Conservation (phyloP, 2,888 invertebrate genomes). For the Anodontia alba region DNA sequence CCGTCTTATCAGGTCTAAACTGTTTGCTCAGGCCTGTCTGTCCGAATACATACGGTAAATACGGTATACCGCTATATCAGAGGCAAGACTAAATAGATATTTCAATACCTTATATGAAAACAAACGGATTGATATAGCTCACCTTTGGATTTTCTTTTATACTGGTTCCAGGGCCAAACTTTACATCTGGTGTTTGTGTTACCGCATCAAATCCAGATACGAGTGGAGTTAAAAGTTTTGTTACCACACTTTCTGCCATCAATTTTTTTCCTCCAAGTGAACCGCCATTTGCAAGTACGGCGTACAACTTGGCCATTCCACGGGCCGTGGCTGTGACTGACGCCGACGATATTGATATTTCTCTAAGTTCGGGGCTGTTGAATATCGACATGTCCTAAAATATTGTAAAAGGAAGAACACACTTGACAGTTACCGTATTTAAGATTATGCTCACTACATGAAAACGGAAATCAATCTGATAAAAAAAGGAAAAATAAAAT, state of each 20-base stretch:
- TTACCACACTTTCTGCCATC: constrained; percentile 36
- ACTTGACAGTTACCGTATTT: too few species aligned
- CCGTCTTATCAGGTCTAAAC: too few species aligned
- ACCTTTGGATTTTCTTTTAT: constrained; percentile 33
- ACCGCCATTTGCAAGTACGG: constrained; percentile 78
- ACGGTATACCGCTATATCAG: too few species aligned
- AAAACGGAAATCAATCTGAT: too few species aligned
- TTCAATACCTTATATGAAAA: too few species aligned
- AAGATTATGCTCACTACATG: too few species aligned
- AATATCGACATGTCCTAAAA: constrained; percentile 36
- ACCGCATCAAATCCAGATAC: constrained; percentile 40
- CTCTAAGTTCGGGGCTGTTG: constrained; percentile 75
- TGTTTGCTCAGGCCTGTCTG: too few species aligned
- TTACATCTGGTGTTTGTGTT: constrained; percentile 24
- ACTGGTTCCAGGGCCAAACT: constrained; percentile 47
- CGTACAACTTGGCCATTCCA: constrained; percentile 79
- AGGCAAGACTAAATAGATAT: too few species aligned
- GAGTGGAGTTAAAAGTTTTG: constrained; percentile 31
- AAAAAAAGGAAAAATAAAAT: too few species aligned
- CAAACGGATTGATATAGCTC: too few species aligned
- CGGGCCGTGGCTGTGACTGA: constrained; percentile 80
- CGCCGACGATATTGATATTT: constrained; percentile 76
- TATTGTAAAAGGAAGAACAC: too few species aligned
- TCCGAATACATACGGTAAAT: too few species aligned
- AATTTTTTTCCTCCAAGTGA: constrained; percentile 57